Conservation (phyloP, 2,888 invertebrate genomes). For the Sinhomidia bicolor region DNA sequence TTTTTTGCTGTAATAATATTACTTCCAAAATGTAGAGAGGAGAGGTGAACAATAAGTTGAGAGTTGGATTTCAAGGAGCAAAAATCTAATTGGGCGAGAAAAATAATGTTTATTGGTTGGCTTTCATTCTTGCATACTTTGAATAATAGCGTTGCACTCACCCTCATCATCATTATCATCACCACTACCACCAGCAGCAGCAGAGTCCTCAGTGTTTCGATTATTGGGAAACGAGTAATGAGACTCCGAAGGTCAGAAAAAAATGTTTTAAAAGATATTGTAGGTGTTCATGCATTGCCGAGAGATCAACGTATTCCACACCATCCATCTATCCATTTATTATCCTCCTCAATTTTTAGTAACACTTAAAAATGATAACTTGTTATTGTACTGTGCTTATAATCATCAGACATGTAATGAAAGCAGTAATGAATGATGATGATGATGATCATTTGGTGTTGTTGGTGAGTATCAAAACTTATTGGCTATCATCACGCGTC, state of each 20-base stretch:
- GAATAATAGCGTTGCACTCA: not conserved
- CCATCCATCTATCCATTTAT: slow-evolving; percentile 49
- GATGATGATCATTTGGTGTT: no score
- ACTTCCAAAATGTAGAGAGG: no score
- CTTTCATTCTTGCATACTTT: slow-evolving; percentile 4
- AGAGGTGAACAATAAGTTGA: not conserved
- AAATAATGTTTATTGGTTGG: slow-evolving; percentile 40
- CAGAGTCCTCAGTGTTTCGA: not conserved
- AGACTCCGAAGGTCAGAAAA: slow-evolving; percentile 25
- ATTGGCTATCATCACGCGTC: slow-evolving; percentile 58
- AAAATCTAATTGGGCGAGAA: slow-evolving; percentile 28
- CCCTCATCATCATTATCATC: not conserved
- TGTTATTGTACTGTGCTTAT: not conserved
- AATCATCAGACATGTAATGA: not conserved
- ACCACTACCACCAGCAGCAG: not conserved
- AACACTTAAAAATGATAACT: slow-evolving; percentile 16
- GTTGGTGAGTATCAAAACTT: slow-evolving; percentile 67
- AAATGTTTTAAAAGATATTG: not conserved
- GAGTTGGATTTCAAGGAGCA: slow-evolving; percentile 19
- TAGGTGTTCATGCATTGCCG: slow-evolving; percentile 7
- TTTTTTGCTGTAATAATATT: no score
- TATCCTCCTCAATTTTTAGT: not conserved
- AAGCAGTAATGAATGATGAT: slow-evolving; percentile 39
- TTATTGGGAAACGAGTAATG: not conserved
- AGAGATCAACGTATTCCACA: not conserved